Base-by-base conservation (phyloP, 2,113 vertebrate genomes). In the Tretioscincus oriximinensis region DNA sequence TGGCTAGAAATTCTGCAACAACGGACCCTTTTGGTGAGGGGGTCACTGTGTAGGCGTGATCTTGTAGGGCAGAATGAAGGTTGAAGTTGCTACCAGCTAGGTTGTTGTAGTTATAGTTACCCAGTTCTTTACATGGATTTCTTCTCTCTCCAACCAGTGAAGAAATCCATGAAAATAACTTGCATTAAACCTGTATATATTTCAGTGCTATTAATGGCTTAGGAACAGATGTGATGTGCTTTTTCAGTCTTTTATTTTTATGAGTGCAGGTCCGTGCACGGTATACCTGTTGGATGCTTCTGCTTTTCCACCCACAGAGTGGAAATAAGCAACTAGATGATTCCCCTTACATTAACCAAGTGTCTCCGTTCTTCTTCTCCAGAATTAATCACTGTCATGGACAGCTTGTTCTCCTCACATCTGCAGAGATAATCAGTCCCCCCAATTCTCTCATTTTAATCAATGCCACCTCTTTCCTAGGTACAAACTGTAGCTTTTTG, bases 321-420 rank as follows among this genome's bases (percentile, higher is more conserved):
- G 60, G 35, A 64, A 76, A 24, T 6, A 47, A 76, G 35, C 2
- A 47, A 3, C 12, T 4, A n/a, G 9, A n/a, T 64, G 35, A 64
- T 63, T 63, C 74, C 11, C 18, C 60, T 63, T 64, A 76, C 74
- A 64, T 64, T 61, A 76, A 76, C 74, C 35, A 6, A 78, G 26
- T 26, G 63, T 6, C 77, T 73, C 51, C 24, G 60, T 60, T 70
- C 31, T 41, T 0, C 3, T 24, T 65, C 49, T 47, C 58, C 69
- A 64, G 72, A 71, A 6, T 10, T 60, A 86, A 74, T 74, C 81
- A 45, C 74, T 64, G 74, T 64, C 31, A 47, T n/a, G 74, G 22
- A n/a, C 35, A 12, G 7, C 35, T 5, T n/a, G 35, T 64, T 35
- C 26, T 22, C 73, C 41, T 20, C 58, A 2, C 1, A 0, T 47